phyloP scores from a whole-genome alignment of 1,140 invertebrate genomes.

The Centruroides sculpturatus region DNA sequence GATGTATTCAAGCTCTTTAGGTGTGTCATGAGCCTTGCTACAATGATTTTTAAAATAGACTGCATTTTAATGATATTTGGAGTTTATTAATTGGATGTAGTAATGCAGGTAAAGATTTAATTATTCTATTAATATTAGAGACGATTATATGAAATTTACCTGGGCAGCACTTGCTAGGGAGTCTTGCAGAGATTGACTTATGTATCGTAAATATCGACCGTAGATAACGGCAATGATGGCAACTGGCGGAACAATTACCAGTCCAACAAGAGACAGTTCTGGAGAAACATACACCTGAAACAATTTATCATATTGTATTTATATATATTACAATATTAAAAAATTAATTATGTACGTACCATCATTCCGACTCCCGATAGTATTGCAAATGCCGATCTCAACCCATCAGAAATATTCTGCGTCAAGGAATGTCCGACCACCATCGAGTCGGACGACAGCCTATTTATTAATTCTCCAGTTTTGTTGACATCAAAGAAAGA shows the following conservation, averaged over 20 bases:
- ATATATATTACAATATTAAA: not conserved
- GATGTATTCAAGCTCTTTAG: no score
- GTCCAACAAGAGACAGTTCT: slow-evolving; percentile 64
- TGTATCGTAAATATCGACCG: slow-evolving; percentile 69
- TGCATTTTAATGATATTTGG: no score
- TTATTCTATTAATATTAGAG: no score
- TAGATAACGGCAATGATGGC: slow-evolving; percentile 73
- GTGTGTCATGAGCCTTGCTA: no score
- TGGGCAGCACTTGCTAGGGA: slow-evolving; percentile 66
- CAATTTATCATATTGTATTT: slow-evolving; percentile 12
- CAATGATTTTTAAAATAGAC: no score
- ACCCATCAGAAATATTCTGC: slow-evolving; percentile 84
- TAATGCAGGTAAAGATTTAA: no score
- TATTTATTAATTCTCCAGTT: slow-evolving; percentile 89
- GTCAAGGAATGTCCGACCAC: slow-evolving; percentile 84
- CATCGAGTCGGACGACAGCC: slow-evolving; percentile 75
- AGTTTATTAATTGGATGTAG: no score
- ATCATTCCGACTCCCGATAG: slow-evolving; percentile 80
- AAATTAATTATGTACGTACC: slow-evolving; percentile 38
- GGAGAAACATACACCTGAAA: slow-evolving; percentile 76
- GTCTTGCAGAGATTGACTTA: slow-evolving; percentile 71
- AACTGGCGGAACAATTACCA: slow-evolving; percentile 75
- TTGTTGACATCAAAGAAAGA: slow-evolving; percentile 85
- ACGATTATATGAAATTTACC: no score
- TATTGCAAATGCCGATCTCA: slow-evolving; percentile 70